Evolutionary conservation across 2,113 vertebrate genomes (phyloP).

Genomic region (Podocnemis expansa): DNA sequence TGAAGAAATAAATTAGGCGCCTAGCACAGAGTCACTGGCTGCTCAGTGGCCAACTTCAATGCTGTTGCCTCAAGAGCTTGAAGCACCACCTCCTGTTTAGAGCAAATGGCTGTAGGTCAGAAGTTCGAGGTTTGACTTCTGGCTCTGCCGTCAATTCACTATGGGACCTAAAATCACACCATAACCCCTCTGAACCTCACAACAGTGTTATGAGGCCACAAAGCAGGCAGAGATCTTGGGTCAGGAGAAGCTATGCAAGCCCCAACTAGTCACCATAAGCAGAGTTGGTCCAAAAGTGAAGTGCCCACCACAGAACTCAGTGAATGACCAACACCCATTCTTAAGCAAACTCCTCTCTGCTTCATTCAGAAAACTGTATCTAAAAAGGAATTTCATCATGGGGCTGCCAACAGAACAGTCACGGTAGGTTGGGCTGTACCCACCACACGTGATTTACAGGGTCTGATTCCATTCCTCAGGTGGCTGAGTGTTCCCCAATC

Average conservation of each 20-base stretch:
- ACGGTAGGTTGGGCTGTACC: neutral
- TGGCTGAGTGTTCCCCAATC: neutral
- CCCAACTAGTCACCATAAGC: neutral
- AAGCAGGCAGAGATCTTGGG: neutral
- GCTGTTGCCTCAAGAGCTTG: neutral
- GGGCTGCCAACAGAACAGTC: neutral
- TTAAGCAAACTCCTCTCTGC: too few relatives aligned
- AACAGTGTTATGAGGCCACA: neutral
- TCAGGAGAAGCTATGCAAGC: neutral
- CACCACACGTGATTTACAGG: neutral
- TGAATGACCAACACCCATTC: neutral
- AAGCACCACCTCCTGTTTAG: neutral
- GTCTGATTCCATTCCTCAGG: neutral
- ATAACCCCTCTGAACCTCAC: neutral
- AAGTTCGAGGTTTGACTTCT: neutral
- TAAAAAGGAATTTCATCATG: neutral
- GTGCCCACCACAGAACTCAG: neutral
- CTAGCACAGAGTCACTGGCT: neutral
- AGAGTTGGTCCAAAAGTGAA: too few relatives aligned
- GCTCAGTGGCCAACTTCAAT: neutral
- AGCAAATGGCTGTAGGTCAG: neutral
- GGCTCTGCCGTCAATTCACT: neutral
- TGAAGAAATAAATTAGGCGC: neutral
- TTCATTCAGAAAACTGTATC: too few relatives aligned
- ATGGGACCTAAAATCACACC: neutral